These are phyloP conservation scores for Drosophila flavopinicola DNA, from an alignment of 2,888 invertebrate species.

Conservation along the genomic window DNA sequence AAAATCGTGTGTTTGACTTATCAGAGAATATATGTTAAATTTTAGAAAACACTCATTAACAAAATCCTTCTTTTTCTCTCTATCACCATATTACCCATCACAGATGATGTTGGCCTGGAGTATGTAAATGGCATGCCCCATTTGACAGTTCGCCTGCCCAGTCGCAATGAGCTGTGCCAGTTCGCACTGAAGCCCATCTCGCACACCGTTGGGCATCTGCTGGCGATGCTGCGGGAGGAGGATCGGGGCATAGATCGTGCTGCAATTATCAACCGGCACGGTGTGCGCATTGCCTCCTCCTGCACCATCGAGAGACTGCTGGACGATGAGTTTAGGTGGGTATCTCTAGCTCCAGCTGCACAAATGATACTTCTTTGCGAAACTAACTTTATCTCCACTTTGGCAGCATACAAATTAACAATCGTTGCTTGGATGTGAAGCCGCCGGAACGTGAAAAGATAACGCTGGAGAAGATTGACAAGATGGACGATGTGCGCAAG, in stretches of 20 bases:
- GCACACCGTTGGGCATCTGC: slow-evolving; percentile 95
- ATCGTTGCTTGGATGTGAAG: slow-evolving; percentile 91
- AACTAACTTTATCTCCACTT: neutral
- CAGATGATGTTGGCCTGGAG: slow-evolving; percentile 90
- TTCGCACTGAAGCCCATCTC: slow-evolving; percentile 97
- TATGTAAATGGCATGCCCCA: slow-evolving; percentile 96
- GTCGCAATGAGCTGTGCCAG: slow-evolving; percentile 94
- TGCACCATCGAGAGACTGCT: slow-evolving; percentile 97
- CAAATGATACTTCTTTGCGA: neutral
- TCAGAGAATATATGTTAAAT: too few relatives aligned
- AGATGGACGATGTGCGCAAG: slow-evolving; percentile 83
- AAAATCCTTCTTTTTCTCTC: neutral
- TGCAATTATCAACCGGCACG: slow-evolving; percentile 91
- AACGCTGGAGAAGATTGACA: slow-evolving; percentile 78
- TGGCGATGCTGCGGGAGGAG: slow-evolving; percentile 93
- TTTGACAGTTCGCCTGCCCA: slow-evolving; percentile 96
- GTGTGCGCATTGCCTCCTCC: slow-evolving; percentile 94
- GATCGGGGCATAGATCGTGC: slow-evolving; percentile 97
- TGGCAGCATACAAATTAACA: slow-evolving; percentile 92
- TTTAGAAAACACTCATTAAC: too few relatives aligned
- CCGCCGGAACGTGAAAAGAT: slow-evolving; percentile 89
- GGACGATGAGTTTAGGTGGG: slow-evolving; percentile 91
- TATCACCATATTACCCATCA: neutral
- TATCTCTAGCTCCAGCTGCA: neutral
- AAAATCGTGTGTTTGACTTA: too few relatives aligned